phyloP scores from a whole-genome alignment of 2,888 invertebrate species.

The Drosophila conformis region DNA sequence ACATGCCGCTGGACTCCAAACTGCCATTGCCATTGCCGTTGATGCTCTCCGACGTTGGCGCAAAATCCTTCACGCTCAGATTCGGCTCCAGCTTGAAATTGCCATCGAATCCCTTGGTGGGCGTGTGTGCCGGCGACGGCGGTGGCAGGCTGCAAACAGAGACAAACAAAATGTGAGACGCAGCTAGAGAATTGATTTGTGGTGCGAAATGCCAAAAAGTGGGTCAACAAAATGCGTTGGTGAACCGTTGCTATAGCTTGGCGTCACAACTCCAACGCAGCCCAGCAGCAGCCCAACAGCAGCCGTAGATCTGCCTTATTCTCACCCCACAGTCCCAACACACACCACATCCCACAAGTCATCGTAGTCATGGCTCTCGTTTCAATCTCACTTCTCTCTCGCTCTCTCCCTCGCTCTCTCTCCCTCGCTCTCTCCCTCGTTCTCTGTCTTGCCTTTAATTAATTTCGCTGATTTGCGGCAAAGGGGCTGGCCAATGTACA shows the following conservation, averaged over 20 bases:
- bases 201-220: constrained; percentile 17
- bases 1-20: constrained; percentile 22
- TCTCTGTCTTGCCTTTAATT: constrained; percentile 70
- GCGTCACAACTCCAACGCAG: constrained; percentile 2
- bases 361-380: background rate
- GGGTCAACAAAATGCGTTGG: constrained; percentile 43
- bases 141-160: constrained; percentile 77
- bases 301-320: constrained; percentile 11
- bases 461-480: constrained; percentile 65
- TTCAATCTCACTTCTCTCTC: background rate
- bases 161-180: background rate
- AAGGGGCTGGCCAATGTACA: constrained; percentile 4
- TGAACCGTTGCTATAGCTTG: constrained; percentile 24
- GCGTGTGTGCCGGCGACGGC: constrained; percentile 81
- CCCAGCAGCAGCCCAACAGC: background rate
- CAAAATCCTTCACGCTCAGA: constrained; percentile 84
- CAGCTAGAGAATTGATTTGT: constrained; percentile 3
- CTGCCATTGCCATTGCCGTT: constrained; percentile 46
- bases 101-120: constrained; percentile 83
- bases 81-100: constrained; percentile 84
- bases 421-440: background rate
- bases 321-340: background rate
- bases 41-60: constrained; percentile 68
- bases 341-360: background rate
- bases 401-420: background rate